These are phyloP conservation scores for Lipotes vexillifer DNA, from an alignment of 2,113 vertebrate genomes.

Conservation along the genomic window DNA sequence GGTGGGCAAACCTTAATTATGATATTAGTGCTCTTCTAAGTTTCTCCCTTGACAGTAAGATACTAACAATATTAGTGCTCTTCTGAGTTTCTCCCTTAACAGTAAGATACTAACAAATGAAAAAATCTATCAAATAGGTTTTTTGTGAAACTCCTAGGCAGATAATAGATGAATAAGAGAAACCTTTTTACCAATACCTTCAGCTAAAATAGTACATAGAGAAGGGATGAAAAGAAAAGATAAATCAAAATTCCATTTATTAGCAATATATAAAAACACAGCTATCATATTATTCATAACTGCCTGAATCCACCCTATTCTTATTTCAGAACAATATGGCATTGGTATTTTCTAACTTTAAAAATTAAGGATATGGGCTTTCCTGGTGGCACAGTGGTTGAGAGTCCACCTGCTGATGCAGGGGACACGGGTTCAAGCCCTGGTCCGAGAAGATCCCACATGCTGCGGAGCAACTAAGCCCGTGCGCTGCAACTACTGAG, in stretches of 20 bases:
- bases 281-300: neutral
- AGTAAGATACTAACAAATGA: neutral
- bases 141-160: neutral
- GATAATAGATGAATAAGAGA: neutral
- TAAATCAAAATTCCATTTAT: neutral
- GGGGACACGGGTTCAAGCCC: too few relatives aligned
- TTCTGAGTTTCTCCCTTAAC: neutral
- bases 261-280: neutral
- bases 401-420: too few relatives aligned
- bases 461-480: too few relatives aligned
- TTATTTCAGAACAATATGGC: neutral
- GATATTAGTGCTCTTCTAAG: neutral
- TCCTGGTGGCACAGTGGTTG: too few relatives aligned
- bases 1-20: neutral
- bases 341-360: neutral
- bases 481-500: too few relatives aligned
- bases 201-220: neutral
- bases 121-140: neutral
- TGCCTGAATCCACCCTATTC: neutral
- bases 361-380: neutral
- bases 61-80: neutral
- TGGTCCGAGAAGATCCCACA: too few relatives aligned
- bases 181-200: neutral
- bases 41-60: neutral
- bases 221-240: neutral